Evolutionary conservation across 2,888 invertebrate species (phyloP), one percentile per base, ranked within the genome.

Genomic region (Megamerina dolium): DNA sequence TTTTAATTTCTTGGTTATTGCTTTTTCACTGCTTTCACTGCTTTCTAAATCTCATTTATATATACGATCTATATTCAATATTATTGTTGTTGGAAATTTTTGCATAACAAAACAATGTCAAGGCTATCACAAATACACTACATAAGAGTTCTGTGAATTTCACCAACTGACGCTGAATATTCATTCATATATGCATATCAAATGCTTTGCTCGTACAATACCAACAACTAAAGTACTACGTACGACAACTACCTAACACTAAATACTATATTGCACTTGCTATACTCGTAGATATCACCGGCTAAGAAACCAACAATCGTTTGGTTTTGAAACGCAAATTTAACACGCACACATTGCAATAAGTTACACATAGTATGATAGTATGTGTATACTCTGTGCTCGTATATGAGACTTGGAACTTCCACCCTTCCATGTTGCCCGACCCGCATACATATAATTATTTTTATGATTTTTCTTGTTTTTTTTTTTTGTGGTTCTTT

Each of bases 251-350:
- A 56, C 52, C 53, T 54, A 60, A 58, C 58, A 63, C 53, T 61
- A 23, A 23, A 23, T 8, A 23, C 6, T 23, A 23, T 23, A 8
- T 23, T 54, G 58, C 66, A 63, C 64, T 63, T 59, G 58, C 63
- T 57, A 60, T 58, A 19, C 38, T 49, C 49, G n/a, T n/a, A 49
- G 43, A 42, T 26, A 37, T 21, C 52, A 53, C 55, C 52, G 48
- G 51, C 50, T 45, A 43, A 53, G 51, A 52, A 57, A 64, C 64
- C 66, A 63, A 66, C 61, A 43, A 59, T 60, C 58, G 63, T 66
- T n/a, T 59, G 63, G 62, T 66, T 64, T 61, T 58, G 51, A 59
- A 56, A 44, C 50, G 49, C 46, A 35, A 56, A 57, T 57, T 57
- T 51, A 46, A 39, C 48, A 55, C 53, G 55, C 57, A 55, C 55